Evolutionary conservation across 2,797 vertebrate species (phyloP), one percentile per base, ranked within the genome.

Genomic region (Hyperoplus lanceolatus): DNA sequence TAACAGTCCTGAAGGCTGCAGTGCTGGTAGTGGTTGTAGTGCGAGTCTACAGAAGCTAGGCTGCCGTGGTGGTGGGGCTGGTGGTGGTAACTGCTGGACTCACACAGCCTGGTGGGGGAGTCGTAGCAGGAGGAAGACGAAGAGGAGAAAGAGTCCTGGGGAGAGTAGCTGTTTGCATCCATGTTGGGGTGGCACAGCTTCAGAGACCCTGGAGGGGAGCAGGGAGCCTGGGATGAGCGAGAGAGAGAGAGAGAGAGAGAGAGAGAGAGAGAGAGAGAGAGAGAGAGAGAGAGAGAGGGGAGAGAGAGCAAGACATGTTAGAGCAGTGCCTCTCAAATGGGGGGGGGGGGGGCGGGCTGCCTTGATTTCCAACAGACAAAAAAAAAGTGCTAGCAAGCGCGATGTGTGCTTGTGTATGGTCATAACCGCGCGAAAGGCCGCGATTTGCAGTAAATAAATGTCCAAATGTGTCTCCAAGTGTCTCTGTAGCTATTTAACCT

Each of bases 101-200:
- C 97, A 29, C 29, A 29, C 94, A 94, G 93, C 64, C 94, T 91
- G 9, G 95, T 93, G 3, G 96, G 92, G 0, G 96, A 95, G 90
- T 81, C 92, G 84, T 96, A 96, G 89, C 93, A 94, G 58, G 96
- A 96, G 0, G 95, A 95, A 0, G 95, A 93, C 38, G 95, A 93
- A 36, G 94, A 96, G 0, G 96, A 94, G 69, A 95, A 93, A 0
- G 94, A 96, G 86, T 97, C 95, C n/a, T 95, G 93, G 0, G 95
- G 93, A 0, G 96, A 96, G 9, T 96, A 97, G 89, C 95, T 97
- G 92, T 90, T 94, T 81, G 85, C 95, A 79, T 96, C 96, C 36
- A 94, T 60, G 29, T 29, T 29, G 0, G 96, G 94, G 86, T 95
- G 95, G 90, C 94, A 94, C 57, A 95, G 83, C 29, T 94, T 94